Evolutionary conservation across 1,140 invertebrate species (phyloP).

Genomic region (Holotrichia oblita): DNA sequence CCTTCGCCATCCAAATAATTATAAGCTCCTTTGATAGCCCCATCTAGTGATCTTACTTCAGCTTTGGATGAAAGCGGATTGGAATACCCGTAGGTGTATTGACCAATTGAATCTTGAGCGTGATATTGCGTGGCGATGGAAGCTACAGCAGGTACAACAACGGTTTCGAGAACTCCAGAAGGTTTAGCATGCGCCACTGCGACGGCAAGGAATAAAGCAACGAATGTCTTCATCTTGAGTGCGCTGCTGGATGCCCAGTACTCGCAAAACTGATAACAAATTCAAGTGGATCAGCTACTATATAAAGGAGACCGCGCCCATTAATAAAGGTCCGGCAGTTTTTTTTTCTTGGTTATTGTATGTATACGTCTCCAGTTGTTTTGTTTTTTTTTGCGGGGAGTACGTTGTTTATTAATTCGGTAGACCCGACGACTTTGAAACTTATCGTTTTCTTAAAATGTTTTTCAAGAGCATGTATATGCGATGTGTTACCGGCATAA

Average conservation of each 20-base stretch:
- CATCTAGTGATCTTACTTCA: slow-evolving; percentile 70
- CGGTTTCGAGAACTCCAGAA: slow-evolving; percentile 39
- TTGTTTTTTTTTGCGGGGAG: neutral
- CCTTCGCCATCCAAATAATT: slow-evolving; percentile 73
- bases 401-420: slow-evolving; percentile 13
- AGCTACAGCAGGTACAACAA: slow-evolving; percentile 52
- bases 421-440: slow-evolving; percentile 25
- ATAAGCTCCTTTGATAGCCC: slow-evolving; percentile 72
- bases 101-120: slow-evolving; percentile 70
- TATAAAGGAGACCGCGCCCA: slow-evolving; percentile 34
- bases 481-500: neutral
- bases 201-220: slow-evolving; percentile 42
- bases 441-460: slow-evolving; percentile 17
- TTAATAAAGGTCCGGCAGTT: slow-evolving; percentile 16
- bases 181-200: slow-evolving; percentile 43
- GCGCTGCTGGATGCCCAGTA: slow-evolving; percentile 56
- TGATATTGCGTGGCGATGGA: slow-evolving; percentile 65
- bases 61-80: slow-evolving; percentile 71
- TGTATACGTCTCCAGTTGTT: slow-evolving; percentile 14
- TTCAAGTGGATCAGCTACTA: neutral
- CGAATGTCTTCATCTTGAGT: slow-evolving; percentile 53
- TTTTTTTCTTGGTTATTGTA: slow-evolving; percentile 32
- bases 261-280: slow-evolving; percentile 51
- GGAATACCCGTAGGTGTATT: slow-evolving; percentile 74
- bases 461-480: neutral